A percentile compares a stretch with the other conserved stretches of the same genome.
These are phyloP conservation scores for Selenia dentaria DNA, from an alignment of 2,888 invertebrate species.

Conservation along the genomic window DNA sequence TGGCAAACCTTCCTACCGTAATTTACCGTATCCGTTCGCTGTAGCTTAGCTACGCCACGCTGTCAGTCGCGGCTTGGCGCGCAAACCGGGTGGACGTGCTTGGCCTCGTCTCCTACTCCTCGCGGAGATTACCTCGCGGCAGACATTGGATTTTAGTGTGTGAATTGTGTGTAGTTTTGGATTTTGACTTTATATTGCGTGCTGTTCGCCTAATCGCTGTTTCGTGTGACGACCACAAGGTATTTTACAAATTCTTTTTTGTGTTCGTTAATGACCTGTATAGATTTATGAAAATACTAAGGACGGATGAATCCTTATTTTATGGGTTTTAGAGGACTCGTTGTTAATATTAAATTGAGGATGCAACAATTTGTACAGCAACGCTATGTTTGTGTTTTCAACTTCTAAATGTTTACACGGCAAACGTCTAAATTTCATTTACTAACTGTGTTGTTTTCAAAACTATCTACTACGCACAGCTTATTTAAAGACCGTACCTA, in stretches of 20 bases:
- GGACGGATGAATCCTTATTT: conserved; percentile 6
- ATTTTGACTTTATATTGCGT: conserved; percentile 49
- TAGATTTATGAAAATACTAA: conserved; percentile 23
- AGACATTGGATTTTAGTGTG: conserved; percentile 45
- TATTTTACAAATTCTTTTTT: conserved; percentile 39
- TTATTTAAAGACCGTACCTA: no score
- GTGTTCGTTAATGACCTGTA: conserved; percentile 20
- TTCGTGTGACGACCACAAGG: conserved; percentile 46
- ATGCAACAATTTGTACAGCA: no score
- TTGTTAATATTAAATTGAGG: no score
- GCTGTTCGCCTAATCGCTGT: conserved; percentile 40
- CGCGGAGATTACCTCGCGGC: conserved; percentile 21
- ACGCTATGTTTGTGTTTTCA: no score
- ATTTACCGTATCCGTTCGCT: conserved; percentile 4
- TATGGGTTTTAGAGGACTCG: no score
- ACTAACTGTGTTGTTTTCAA: no score
- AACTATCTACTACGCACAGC: no score
- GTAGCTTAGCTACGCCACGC: no score
- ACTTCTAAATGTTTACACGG: no score
- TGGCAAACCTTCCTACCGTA: conserved; percentile 26
- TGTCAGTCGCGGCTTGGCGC: conserved; percentile 68
- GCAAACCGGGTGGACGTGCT: conserved; percentile 47
- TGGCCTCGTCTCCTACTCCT: conserved; percentile 7
- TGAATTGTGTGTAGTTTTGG: conserved; percentile 46
- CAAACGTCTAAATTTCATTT: no score